These are phyloP conservation scores for Pissodes strobi DNA, from an alignment of 1,140 invertebrate genomes.

Conservation along the genomic window DNA sequence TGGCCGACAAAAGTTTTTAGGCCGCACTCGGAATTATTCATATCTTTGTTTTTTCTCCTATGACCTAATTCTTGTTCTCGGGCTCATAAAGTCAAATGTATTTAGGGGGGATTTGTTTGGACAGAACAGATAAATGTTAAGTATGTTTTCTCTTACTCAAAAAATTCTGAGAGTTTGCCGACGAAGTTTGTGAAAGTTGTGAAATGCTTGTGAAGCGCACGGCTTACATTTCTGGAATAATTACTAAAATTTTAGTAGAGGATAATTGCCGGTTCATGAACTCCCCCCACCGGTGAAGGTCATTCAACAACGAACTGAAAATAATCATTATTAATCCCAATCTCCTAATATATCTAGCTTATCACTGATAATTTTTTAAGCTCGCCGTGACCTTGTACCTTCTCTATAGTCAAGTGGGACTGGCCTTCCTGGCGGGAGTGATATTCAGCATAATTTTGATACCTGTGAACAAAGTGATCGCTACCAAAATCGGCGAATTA, in stretches of 20 bases:
- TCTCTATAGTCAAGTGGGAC: constrained; percentile 84
- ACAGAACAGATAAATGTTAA: background rate
- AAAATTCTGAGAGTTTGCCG: too few species aligned
- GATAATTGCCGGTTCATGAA: too few species aligned
- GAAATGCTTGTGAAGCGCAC: too few species aligned
- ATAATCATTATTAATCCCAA: too few species aligned
- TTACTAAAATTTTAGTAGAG: too few species aligned
- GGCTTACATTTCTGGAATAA: too few species aligned
- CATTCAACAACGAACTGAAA: too few species aligned
- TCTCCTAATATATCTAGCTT: too few species aligned
- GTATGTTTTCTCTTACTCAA: too few species aligned
- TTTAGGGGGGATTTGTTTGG: background rate
- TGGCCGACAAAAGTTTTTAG: constrained; percentile 7
- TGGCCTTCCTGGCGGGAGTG: constrained; percentile 89
- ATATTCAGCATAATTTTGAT: constrained; percentile 86
- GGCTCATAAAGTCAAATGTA: background rate
- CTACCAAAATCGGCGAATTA: constrained; percentile 85
- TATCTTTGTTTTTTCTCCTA: constrained; percentile 27
- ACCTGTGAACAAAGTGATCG: constrained; percentile 91
- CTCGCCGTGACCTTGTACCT: constrained; percentile 80
- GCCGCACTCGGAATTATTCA: constrained; percentile 21
- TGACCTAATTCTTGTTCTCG: constrained; percentile 6
- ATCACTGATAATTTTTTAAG: too few species aligned
- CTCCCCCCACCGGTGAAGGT: too few species aligned
- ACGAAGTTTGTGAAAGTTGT: too few species aligned